Evolutionary conservation across 92 coral and sea anemone genomes (phyloP).

Genomic region (Epizoanthus scotinus): DNA sequence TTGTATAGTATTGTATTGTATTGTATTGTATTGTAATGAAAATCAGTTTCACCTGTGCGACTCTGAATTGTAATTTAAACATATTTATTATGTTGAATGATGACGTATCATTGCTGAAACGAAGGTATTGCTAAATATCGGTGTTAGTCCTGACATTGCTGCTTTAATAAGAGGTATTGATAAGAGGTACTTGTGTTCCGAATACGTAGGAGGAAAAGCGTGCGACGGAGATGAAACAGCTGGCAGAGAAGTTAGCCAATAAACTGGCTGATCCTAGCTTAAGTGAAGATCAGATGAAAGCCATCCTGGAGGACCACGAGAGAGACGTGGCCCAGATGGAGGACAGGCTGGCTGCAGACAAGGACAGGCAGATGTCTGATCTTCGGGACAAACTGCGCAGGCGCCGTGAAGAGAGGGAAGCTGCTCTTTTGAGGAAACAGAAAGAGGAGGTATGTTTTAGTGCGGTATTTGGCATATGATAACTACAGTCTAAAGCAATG

Average conservation of each 20-base stretch:
- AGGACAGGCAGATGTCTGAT: constrained; percentile 81
- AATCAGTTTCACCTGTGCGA: too few species aligned
- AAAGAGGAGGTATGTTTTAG: constrained; percentile 77
- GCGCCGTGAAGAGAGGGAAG: constrained; percentile 91
- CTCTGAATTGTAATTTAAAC: too few species aligned
- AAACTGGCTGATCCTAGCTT: constrained; percentile 74
- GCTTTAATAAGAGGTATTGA: too few species aligned
- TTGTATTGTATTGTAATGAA: too few species aligned
- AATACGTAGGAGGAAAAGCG: constrained; percentile 77
- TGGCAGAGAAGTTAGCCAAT: constrained; percentile 87
- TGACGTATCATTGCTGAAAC: too few species aligned
- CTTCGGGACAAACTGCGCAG: constrained; percentile 82
- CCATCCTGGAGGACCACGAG: constrained; percentile 89
- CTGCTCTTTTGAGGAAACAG: constrained; percentile 84
- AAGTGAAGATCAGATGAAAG: constrained; percentile 88
- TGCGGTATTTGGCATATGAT: neutral
- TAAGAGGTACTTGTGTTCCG: neutral
- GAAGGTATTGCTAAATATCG: too few species aligned
- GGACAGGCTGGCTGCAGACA: constrained; percentile 73
- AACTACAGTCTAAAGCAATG: neutral
- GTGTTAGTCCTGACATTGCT: too few species aligned
- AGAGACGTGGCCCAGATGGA: constrained; percentile 80
- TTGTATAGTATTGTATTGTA: too few species aligned
- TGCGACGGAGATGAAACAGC: constrained; percentile 59
- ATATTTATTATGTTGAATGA: too few species aligned